phyloP scores from a whole-genome alignment of 1,140 invertebrate species.

The Venustaconcha ellipsiformis region DNA sequence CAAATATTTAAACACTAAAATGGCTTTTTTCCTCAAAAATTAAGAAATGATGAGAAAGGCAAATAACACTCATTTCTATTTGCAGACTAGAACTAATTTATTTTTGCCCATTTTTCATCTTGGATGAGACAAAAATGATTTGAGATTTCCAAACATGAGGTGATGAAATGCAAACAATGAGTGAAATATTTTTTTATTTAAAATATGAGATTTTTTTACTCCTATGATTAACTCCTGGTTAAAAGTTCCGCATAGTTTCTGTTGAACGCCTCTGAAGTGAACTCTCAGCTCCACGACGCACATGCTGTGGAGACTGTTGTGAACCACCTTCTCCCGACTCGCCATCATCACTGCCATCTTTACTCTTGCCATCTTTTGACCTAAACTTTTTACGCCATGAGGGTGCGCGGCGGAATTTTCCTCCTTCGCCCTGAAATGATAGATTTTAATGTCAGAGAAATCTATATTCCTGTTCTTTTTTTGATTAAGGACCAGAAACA shows the following conservation, averaged over 20 bases:
- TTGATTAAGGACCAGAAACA: neutral
- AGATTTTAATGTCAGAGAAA: constrained; percentile 8
- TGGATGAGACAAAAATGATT: too few relatives aligned
- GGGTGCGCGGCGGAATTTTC: constrained; percentile 61
- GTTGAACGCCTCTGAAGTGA: constrained; percentile 36
- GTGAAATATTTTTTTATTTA: too few relatives aligned
- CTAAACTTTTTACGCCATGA: constrained; percentile 67
- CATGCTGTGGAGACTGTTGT: constrained; percentile 42
- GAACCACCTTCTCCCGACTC: constrained; percentile 35
- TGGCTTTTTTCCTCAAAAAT: too few relatives aligned
- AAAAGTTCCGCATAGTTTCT: constrained; percentile 44
- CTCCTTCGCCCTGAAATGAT: constrained; percentile 59
- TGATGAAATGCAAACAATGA: too few relatives aligned
- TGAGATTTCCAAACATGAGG: too few relatives aligned
- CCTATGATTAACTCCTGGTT: neutral
- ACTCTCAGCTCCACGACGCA: constrained; percentile 33
- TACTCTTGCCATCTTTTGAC: constrained; percentile 53
- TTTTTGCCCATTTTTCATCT: too few relatives aligned
- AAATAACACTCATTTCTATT: too few relatives aligned
- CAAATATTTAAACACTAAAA: too few relatives aligned
- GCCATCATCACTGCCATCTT: constrained; percentile 45
- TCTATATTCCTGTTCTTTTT: neutral
- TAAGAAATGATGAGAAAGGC: too few relatives aligned
- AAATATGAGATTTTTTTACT: too few relatives aligned
- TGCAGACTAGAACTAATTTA: too few relatives aligned